These are phyloP conservation scores for Nephrotoma guestfalica DNA, from an alignment of 2,888 invertebrate genomes.

Conservation along the genomic window DNA sequence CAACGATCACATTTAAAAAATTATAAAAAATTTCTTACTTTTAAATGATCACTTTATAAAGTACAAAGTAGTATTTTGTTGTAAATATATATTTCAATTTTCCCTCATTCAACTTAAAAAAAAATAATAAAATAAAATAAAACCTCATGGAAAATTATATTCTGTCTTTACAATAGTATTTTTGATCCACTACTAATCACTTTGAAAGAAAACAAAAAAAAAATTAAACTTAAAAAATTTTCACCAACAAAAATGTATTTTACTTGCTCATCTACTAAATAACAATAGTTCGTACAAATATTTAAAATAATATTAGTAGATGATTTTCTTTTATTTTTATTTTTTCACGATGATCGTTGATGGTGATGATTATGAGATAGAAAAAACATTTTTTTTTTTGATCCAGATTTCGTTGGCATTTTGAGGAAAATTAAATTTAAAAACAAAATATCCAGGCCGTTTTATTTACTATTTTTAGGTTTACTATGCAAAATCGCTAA, in stretches of 20 bases:
- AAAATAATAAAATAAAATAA: background rate
- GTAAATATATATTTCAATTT: background rate
- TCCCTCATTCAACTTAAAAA: background rate
- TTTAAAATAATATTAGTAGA: background rate
- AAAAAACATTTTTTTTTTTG: background rate
- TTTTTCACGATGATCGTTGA: background rate
- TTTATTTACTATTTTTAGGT: slow-evolving; percentile 2
- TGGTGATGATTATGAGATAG: slow-evolving; percentile 3
- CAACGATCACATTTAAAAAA: background rate
- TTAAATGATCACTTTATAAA: background rate
- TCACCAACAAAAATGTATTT: background rate
- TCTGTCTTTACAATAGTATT: background rate
- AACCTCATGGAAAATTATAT: background rate
- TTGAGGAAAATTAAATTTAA: background rate
- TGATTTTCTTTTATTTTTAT: background rate
- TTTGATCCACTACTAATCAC: background rate
- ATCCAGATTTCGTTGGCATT: slow-evolving; percentile 1
- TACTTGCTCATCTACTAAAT: background rate
- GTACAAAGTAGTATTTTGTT: background rate
- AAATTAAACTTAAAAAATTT: background rate
- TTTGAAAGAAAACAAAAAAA: background rate
- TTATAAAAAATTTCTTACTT: background rate
- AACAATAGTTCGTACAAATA: background rate
- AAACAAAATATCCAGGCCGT: slow-evolving; percentile 1
- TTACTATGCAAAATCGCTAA: background rate